Percentiles rank a stretch among this genome's conserved stretches.
Evolutionary conservation across 2,113 vertebrate genomes (phyloP).

Genomic region (Lagopus leucura): DNA sequence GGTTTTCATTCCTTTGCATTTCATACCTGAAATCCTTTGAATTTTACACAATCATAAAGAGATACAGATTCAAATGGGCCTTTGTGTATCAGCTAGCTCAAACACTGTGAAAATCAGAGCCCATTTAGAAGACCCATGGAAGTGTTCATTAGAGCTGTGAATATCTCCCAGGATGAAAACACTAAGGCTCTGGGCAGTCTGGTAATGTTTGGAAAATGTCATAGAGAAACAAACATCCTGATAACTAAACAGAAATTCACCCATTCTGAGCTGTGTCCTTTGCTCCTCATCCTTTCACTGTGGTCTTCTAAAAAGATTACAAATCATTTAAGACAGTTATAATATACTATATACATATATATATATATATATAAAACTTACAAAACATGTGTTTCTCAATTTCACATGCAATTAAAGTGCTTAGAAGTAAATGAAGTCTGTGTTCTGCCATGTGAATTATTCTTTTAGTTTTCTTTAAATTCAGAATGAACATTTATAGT

Average conservation of each 20-base stretch:
- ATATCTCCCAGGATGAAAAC: neutral
- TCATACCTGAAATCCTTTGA: neutral
- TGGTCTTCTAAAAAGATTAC: neutral
- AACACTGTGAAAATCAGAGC: neutral
- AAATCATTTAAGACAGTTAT: neutral
- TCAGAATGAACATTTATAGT: neutral
- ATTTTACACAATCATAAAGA: neutral
- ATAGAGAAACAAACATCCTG: neutral
- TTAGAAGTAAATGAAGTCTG: neutral
- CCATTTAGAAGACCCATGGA: neutral
- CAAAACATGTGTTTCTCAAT: neutral
- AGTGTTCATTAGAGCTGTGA: neutral
- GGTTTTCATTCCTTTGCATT: neutral
- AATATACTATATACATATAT: too few species aligned
- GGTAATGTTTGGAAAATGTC: neutral
- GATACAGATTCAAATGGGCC: neutral
- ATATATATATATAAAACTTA: neutral
- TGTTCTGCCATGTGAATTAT: neutral
- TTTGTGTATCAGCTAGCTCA: neutral
- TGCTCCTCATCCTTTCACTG: neutral
- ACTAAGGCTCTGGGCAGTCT: neutral
- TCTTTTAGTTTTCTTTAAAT: neutral
- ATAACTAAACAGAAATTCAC: neutral
- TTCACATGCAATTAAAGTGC: neutral
- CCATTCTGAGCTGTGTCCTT: neutral